Evolutionary conservation across 2,797 vertebrate species (phyloP).

Genomic region (Phoeniculus purpureus): DNA sequence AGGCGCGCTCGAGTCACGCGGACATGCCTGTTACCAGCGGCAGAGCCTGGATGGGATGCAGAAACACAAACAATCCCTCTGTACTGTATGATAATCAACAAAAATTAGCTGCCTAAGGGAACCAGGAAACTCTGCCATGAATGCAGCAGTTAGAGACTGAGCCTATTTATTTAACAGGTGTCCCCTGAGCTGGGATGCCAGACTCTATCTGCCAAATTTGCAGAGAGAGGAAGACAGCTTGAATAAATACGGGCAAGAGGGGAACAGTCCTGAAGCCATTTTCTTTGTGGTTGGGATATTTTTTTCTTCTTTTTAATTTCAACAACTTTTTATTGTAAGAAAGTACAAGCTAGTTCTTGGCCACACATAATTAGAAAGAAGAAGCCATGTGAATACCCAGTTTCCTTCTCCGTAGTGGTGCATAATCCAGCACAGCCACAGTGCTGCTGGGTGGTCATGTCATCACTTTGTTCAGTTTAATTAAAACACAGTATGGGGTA

Average conservation of each 20-base stretch:
- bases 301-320: background rate
- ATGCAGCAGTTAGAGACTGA: constrained; percentile 56
- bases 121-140: constrained; percentile 55
- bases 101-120: constrained; percentile 67
- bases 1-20: background rate
- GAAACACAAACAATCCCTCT: constrained; percentile 52
- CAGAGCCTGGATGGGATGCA: background rate
- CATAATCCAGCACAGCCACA: background rate
- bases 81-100: constrained; percentile 54
- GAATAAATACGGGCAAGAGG: constrained; percentile 43
- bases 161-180: constrained; percentile 71
- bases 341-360: background rate
- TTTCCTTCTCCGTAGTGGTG: background rate
- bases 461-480: constrained; percentile 42
- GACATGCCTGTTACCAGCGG: background rate
- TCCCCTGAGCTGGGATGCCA: constrained; percentile 57
- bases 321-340: constrained; percentile 8
- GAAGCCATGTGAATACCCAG: background rate
- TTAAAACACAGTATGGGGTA: constrained; percentile 55
- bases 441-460: background rate
- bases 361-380: background rate
- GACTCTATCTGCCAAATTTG: constrained; percentile 54
- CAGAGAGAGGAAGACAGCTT: constrained; percentile 33
- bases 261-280: constrained; percentile 43
- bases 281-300: background rate